phyloP scores from a whole-genome alignment of 2,113 vertebrate genomes.

The Pluvianellus socialis region DNA sequence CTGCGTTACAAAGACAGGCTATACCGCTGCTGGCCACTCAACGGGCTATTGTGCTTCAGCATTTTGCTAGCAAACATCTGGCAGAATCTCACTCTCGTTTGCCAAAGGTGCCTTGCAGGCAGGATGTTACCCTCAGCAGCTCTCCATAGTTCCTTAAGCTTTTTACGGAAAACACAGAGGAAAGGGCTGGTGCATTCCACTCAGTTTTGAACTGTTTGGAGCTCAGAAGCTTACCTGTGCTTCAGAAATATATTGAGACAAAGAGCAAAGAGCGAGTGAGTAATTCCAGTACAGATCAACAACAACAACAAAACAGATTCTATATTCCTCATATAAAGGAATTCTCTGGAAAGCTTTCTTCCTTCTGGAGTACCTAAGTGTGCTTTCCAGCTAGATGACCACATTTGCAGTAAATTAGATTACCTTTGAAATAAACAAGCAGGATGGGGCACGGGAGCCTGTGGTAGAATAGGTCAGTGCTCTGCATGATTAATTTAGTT shows the following conservation, averaged over 20 bases:
- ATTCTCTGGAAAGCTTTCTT: neutral
- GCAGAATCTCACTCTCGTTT: neutral
- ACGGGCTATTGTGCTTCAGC: neutral
- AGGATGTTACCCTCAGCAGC: neutral
- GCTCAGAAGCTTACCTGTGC: neutral
- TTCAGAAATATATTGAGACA: neutral
- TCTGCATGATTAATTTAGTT: neutral
- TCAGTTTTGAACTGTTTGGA: neutral
- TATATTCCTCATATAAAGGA: neutral
- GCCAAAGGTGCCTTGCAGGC: neutral
- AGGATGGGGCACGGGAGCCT: neutral
- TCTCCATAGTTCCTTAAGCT: neutral
- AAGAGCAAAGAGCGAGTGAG: neutral
- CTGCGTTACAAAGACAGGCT: neutral
- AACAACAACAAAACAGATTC: neutral
- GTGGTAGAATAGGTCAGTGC: neutral
- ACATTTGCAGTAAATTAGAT: neutral
- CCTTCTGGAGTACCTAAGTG: neutral
- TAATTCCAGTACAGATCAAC: neutral
- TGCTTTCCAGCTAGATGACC: neutral
- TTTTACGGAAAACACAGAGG: neutral
- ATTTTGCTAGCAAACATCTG: neutral
- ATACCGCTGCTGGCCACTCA: neutral
- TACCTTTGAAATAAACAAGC: neutral
- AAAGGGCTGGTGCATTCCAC: neutral